These are phyloP conservation scores for Drosophila cracens DNA, from an alignment of 2,888 invertebrate genomes.

Conservation along the genomic window DNA sequence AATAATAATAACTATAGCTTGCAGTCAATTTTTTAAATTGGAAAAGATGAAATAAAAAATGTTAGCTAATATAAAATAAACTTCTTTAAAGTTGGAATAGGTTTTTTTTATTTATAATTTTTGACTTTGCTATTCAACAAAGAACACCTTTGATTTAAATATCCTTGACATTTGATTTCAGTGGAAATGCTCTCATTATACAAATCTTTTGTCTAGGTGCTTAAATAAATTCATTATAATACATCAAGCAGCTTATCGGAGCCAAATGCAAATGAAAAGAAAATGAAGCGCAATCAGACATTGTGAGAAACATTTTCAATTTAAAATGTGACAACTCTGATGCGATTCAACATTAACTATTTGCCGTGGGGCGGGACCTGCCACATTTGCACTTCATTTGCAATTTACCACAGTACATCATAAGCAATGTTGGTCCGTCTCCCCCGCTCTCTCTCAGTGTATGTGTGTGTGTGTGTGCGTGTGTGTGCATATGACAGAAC, in stretches of 20 bases:
- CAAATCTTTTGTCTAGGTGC: not conserved
- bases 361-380: slow-evolving; percentile 16
- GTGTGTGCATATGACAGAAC: slow-evolving; percentile 51
- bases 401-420: slow-evolving; percentile 42
- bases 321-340: slow-evolving; percentile 66
- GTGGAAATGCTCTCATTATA: not conserved
- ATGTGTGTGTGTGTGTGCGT: slow-evolving; percentile 8
- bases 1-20: not conserved
- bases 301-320: slow-evolving; percentile 74
- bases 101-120: not conserved
- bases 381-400: slow-evolving; percentile 53
- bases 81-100: not conserved
- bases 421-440: not conserved
- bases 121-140: not conserved
- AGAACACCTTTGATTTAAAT: not conserved
- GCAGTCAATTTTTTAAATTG: not conserved
- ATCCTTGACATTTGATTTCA: not conserved
- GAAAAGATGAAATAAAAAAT: not conserved
- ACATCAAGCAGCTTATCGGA: slow-evolving; percentile 58
- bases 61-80: not conserved
- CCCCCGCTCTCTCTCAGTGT: not conserved
- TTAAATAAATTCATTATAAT: slow-evolving; percentile 10
- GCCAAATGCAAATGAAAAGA: slow-evolving; percentile 37
- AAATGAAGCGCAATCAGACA: slow-evolving; percentile 18
- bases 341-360: slow-evolving; percentile 37